A percentile compares a stretch with the other conserved stretches of the same genome.
Evolutionary conservation across 2,797 vertebrate species (phyloP).

Genomic region (Echiichthys vipera): DNA sequence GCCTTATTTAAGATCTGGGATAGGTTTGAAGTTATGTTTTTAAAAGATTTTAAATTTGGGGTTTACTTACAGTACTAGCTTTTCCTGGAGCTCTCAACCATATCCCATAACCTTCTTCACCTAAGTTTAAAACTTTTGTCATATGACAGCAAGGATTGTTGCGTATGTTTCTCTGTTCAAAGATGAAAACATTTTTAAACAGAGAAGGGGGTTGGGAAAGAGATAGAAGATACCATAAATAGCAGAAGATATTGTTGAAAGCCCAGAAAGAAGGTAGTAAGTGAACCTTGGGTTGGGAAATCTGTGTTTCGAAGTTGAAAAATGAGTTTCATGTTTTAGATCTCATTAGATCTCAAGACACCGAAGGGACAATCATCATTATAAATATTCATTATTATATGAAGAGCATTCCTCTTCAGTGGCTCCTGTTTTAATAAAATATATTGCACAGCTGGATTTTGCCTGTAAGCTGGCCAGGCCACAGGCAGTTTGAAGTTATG

Average conservation of each 20-base stretch:
- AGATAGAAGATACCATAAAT: neutral
- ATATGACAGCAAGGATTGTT: neutral
- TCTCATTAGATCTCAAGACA: neutral
- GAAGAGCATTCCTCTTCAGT: neutral
- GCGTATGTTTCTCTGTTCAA: neutral
- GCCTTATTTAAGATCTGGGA: neutral
- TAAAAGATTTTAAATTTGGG: neutral
- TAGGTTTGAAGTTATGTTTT: neutral
- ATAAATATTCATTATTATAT: neutral
- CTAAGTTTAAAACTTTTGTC: neutral
- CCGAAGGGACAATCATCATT: neutral
- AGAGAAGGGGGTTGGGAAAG: neutral
- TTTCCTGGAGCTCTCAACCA: neutral
- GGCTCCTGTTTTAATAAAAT: neutral
- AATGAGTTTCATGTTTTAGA: neutral
- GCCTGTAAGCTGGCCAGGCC: neutral
- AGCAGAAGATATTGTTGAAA: neutral
- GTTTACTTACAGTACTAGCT: neutral
- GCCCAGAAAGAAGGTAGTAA: neutral
- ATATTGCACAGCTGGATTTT: neutral
- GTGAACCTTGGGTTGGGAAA: neutral
- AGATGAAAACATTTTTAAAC: neutral
- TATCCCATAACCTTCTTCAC: neutral
- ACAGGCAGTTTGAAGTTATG: neutral
- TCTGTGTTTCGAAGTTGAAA: neutral